phyloP scores from a whole-genome alignment of 2,797 vertebrate genomes.

The Mus caroli region DNA sequence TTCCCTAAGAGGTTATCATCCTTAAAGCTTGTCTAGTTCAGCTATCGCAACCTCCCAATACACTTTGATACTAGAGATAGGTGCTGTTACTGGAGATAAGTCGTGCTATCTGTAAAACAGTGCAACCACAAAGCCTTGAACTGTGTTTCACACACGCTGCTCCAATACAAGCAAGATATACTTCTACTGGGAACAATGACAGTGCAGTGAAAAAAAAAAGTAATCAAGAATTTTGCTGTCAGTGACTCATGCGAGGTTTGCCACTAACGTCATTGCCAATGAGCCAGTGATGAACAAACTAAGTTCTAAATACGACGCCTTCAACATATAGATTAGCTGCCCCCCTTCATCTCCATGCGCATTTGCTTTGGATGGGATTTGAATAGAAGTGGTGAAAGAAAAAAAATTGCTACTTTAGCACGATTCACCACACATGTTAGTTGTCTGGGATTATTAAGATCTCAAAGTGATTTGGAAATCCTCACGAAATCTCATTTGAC shows the following conservation, averaged over 20 bases:
- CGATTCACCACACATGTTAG: conserved; percentile 51
- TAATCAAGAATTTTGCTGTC: background rate
- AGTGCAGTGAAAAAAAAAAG: background rate
- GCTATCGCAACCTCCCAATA: background rate
- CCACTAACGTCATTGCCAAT: background rate
- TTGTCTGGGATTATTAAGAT: conserved; percentile 81
- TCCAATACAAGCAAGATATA: background rate
- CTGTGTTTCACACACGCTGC: background rate
- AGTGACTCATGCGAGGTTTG: background rate
- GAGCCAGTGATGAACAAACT: background rate
- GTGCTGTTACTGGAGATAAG: background rate
- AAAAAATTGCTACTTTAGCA: background rate
- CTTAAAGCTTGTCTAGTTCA: background rate
- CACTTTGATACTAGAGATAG: background rate
- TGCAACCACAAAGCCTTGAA: background rate
- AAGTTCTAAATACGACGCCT: background rate
- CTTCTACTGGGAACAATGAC: background rate
- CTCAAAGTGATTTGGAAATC: conserved; percentile 71
- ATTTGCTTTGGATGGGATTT: background rate
- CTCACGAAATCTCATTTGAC: conserved; percentile 71
- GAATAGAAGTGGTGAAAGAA: background rate
- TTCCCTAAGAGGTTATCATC: background rate
- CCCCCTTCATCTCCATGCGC: background rate
- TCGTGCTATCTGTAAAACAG: background rate
- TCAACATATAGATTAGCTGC: background rate